phyloP scores from a whole-genome alignment of 2,797 vertebrate genomes.

The Sciaenops ocellatus region DNA sequence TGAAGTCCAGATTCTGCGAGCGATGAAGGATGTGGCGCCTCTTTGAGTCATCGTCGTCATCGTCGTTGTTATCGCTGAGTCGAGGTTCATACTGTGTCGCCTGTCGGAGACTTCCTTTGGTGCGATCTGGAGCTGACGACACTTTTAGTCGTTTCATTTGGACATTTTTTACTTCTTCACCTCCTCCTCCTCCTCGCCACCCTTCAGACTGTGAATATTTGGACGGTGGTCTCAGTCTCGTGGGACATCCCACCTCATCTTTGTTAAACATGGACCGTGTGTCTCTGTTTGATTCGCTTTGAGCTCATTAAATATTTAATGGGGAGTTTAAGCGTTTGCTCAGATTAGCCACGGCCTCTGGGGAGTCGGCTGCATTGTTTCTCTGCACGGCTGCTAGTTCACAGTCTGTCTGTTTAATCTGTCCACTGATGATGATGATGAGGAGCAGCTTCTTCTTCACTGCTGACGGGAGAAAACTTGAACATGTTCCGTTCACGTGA shows the following conservation, averaged over 20 bases:
- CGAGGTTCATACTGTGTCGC: too few species aligned
- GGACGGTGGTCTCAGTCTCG: background rate
- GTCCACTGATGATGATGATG: too few species aligned
- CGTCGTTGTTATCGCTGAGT: too few species aligned
- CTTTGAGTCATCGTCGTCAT: too few species aligned
- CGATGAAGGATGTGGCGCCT: too few species aligned
- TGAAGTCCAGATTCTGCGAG: too few species aligned
- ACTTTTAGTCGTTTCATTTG: too few species aligned
- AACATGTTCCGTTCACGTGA: background rate
- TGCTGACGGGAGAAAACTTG: too few species aligned
- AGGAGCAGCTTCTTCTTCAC: background rate
- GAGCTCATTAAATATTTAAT: conserved; percentile 77
- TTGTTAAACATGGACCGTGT: conserved; percentile 6
- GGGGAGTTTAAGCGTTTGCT: conserved; percentile 61
- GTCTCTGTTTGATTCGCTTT: conserved; percentile 37
- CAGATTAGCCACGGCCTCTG: conserved; percentile 57
- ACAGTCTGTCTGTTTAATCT: conserved; percentile 56
- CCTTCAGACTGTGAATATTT: background rate
- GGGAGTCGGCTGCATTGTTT: conserved; percentile 49
- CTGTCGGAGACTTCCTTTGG: too few species aligned
- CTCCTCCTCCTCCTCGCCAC: background rate
- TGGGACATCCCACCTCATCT: conserved; percentile 2
- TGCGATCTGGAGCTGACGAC: too few species aligned
- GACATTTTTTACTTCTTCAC: background rate
- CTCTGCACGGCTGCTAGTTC: conserved; percentile 27